Evolutionary conservation across 2,113 vertebrate species (phyloP).

Genomic region (Microcebus tavaratra): DNA sequence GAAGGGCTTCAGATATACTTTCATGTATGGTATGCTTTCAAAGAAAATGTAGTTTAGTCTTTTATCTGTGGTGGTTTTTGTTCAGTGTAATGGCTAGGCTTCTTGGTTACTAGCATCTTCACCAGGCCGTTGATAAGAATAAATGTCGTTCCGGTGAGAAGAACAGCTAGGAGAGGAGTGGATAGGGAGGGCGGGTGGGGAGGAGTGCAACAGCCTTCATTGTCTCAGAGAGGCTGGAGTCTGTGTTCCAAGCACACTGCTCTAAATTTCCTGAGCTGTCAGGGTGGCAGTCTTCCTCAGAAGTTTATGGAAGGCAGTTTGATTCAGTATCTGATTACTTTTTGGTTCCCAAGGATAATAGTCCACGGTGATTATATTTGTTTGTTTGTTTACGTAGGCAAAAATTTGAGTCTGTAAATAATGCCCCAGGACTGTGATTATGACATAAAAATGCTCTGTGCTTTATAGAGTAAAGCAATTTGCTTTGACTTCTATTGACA

Average conservation of each 20-base stretch:
- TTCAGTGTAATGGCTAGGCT: background rate
- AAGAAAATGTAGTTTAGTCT: background rate
- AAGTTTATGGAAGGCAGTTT: conserved; percentile 49
- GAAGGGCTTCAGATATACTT: background rate
- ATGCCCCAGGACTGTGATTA: conserved; percentile 53
- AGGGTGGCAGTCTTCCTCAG: background rate
- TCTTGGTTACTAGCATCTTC: background rate
- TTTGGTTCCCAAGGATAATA: background rate
- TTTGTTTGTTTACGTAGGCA: conserved; percentile 59
- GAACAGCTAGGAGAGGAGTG: no score
- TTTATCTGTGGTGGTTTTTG: background rate
- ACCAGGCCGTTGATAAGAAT: background rate
- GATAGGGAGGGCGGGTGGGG: background rate
- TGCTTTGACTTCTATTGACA: conserved; percentile 66
- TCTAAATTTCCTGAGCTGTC: conserved; percentile 37
- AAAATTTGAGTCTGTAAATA: conserved; percentile 45
- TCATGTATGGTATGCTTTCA: background rate
- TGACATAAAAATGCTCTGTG: conserved; percentile 53
- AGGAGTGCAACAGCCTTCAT: background rate
- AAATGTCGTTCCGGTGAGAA: background rate
- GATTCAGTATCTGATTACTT: conserved; percentile 52
- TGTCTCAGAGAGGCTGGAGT: background rate
- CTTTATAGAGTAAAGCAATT: conserved; percentile 61
- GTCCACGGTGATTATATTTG: background rate
- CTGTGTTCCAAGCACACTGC: background rate